These are phyloP conservation scores for Rotaria magnacalcarata DNA, from an alignment of 2,888 invertebrate genomes.

Conservation along the genomic window DNA sequence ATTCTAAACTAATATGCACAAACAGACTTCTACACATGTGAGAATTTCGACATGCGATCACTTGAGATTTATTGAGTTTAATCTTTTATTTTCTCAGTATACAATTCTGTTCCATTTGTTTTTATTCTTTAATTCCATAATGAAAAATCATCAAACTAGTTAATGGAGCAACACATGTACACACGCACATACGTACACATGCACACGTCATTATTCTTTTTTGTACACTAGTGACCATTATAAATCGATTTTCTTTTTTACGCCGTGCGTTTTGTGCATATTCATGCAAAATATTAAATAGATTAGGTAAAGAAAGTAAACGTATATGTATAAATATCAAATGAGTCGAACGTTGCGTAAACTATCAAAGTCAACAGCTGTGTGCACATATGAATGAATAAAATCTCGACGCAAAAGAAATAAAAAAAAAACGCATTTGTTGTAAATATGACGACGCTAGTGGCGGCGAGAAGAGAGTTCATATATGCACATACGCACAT, in stretches of 20 bases:
- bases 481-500: background rate
- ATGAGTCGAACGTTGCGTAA: conserved; percentile 8
- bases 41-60: background rate
- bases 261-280: background rate
- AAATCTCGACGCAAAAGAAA: background rate
- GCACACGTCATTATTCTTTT: background rate
- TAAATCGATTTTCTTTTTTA: conserved; percentile 2
- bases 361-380: conserved; percentile 13
- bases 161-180: background rate
- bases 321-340: background rate
- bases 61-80: background rate
- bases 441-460: background rate
- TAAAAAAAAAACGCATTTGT: background rate
- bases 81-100: background rate
- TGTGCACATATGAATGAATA: conserved; percentile 8
- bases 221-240: background rate
- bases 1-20: background rate
- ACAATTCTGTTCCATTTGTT: background rate
- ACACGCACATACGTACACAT: background rate
- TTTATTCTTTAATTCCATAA: background rate
- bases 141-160: background rate
- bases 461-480: conserved; percentile 3
- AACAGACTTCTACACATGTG: background rate
- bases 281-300: background rate
- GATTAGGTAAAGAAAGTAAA: conserved; percentile 8